Evolutionary conservation across 2,797 vertebrate species (phyloP).

Genomic region (Erethizon dorsatum): DNA sequence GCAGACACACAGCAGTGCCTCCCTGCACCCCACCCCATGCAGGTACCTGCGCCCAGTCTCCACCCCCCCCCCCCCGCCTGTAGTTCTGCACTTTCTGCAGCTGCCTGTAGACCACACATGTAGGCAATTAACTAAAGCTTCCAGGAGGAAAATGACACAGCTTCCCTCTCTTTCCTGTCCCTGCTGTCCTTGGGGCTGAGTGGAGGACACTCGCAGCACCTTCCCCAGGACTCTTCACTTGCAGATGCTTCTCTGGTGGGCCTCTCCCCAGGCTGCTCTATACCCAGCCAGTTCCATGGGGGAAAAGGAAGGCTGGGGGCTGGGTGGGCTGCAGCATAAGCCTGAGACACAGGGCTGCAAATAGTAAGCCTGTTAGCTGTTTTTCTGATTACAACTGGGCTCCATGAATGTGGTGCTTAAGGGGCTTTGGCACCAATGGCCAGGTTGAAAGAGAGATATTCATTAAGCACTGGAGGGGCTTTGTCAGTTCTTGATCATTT

Average conservation of each 20-base stretch:
- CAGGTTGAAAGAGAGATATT: conserved; percentile 83
- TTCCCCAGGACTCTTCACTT: neutral
- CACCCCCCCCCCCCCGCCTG: neutral
- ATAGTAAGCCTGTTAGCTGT: conserved; percentile 66
- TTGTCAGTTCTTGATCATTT: conserved; percentile 79
- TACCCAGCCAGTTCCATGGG: neutral
- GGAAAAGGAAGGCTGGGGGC: conserved; percentile 9
- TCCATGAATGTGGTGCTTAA: conserved; percentile 64
- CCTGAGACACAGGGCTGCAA: conserved; percentile 50
- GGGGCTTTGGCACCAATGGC: conserved; percentile 66
- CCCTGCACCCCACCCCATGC: neutral
- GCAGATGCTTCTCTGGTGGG: neutral
- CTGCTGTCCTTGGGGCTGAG: conserved; percentile 22
- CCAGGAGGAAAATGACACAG: conserved; percentile 2
- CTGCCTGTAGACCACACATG: conserved; percentile 63
- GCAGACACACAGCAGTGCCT: neutral
- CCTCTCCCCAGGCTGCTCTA: neutral
- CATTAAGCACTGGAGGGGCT: conserved; percentile 77
- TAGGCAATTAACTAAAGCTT: conserved; percentile 20
- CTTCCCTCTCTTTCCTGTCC: neutral
- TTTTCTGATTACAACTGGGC: conserved; percentile 58
- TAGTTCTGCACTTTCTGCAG: neutral
- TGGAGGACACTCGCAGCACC: neutral
- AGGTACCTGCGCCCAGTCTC: neutral
- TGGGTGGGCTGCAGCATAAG: neutral